These are phyloP conservation scores for Drosophila busckii DNA, from an alignment of 1,140 invertebrate species.

Conservation along the genomic window DNA sequence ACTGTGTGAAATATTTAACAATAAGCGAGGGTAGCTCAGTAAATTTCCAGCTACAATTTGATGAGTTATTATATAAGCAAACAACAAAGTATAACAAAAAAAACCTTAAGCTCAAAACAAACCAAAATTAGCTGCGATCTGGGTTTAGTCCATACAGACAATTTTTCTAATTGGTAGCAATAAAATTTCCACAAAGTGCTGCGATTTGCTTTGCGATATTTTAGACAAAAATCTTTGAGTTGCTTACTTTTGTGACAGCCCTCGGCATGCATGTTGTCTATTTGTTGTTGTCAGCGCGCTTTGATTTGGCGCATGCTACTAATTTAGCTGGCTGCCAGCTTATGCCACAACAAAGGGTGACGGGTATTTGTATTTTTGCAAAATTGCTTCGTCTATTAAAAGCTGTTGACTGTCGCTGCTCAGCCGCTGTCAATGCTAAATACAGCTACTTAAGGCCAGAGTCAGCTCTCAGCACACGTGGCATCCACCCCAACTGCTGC, in stretches of 20 bases:
- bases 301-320: constrained; percentile 59
- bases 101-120: no score
- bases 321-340: constrained; percentile 56
- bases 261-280: constrained; percentile 23
- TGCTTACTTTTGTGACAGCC: constrained; percentile 2
- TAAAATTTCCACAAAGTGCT: no score
- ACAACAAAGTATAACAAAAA: no score
- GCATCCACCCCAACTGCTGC: constrained; percentile 21
- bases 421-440: constrained; percentile 34
- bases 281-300: constrained; percentile 49
- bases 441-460: constrained; percentile 42
- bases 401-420: constrained; percentile 35
- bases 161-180: no score
- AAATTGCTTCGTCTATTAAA: constrained; percentile 59
- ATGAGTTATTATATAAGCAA: no score
- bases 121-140: no score
- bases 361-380: constrained; percentile 13
- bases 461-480: constrained; percentile 48
- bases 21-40: constrained; percentile 11
- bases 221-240: background rate
- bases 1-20: constrained; percentile 26
- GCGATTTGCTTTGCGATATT: no score
- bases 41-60: no score
- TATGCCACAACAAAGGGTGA: constrained; percentile 35
- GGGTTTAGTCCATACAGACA: no score